Percentiles rank a stretch among this genome's conserved stretches.
These are phyloP conservation scores for Aricia agestis DNA, from an alignment of 1,140 invertebrate species.

Conservation along the genomic window DNA sequence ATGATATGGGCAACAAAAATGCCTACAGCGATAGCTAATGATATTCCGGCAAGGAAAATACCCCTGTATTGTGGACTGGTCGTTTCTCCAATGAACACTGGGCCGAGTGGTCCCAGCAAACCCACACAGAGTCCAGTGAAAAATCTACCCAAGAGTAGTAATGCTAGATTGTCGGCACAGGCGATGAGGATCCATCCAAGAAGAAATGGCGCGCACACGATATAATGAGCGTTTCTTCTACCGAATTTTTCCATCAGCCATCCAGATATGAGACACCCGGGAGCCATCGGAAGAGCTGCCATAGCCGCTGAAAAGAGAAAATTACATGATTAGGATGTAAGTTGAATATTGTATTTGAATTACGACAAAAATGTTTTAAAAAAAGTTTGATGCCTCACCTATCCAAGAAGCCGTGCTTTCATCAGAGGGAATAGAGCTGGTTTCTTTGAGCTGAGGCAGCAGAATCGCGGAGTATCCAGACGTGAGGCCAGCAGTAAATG, in stretches of 20 bases:
- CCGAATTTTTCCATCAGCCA: constrained; percentile 82
- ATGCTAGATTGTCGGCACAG: constrained; percentile 65
- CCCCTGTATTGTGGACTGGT: constrained; percentile 77
- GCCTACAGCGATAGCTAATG: constrained; percentile 76
- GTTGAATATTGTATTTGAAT: too few species aligned
- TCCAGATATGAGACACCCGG: constrained; percentile 78
- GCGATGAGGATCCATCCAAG: constrained; percentile 82
- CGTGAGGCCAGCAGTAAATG: constrained; percentile 76
- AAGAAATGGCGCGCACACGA: constrained; percentile 79
- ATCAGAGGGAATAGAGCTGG: constrained; percentile 63
- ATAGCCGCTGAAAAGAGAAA: constrained; percentile 73
- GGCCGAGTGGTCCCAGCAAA: constrained; percentile 67
- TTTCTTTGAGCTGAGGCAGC: constrained; percentile 76
- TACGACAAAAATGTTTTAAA: background rate
- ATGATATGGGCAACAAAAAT: constrained; percentile 76
- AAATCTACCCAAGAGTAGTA: constrained; percentile 80
- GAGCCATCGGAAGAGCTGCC: constrained; percentile 78
- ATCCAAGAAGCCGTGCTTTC: constrained; percentile 79
- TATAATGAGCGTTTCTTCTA: constrained; percentile 78
- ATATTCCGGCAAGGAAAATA: constrained; percentile 76
- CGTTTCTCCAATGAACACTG: constrained; percentile 78
- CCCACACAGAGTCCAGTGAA: constrained; percentile 80
- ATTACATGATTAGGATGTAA: background rate
- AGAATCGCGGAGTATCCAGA: constrained; percentile 80
- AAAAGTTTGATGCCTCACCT: constrained; percentile 52